Conservation (phyloP, 2,113 vertebrate species). For the Spermophilus dauricus region DNA sequence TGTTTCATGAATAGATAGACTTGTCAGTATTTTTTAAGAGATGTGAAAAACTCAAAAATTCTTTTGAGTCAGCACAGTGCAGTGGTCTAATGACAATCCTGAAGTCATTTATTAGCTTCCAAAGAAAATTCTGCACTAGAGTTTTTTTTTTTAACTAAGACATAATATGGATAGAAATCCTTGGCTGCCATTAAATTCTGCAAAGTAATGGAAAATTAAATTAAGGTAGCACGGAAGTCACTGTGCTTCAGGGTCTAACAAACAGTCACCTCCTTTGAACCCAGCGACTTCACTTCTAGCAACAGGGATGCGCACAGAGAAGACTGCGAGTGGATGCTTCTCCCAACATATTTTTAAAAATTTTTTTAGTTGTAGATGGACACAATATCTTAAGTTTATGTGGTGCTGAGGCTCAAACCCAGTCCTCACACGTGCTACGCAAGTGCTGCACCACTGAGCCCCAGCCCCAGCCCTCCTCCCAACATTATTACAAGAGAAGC, state of each 20-base stretch:
- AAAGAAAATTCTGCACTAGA: neutral
- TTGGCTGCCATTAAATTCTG: neutral
- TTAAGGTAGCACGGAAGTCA: neutral
- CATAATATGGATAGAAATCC: neutral
- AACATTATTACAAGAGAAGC: neutral
- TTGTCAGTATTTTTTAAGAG: neutral
- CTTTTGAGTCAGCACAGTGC: neutral
- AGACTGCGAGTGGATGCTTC: fast-evolving
- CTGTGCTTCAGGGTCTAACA: neutral
- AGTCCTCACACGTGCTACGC: too few species aligned
- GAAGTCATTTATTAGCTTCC: neutral
- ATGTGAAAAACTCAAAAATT: neutral
- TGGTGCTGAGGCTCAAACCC: too few species aligned
- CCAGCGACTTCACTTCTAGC: fast-evolving
- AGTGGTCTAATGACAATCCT: neutral
- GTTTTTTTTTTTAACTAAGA: neutral
- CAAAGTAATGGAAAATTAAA: neutral
- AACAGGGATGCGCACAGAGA: fast-evolving
- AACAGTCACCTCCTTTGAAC: neutral
- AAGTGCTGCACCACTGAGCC: too few species aligned
- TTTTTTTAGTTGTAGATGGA: too few species aligned
- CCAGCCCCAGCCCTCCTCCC: too few species aligned
- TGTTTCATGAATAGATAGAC: neutral
- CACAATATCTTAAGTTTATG: too few species aligned
- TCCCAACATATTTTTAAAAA: too few species aligned